Base-by-base conservation (phyloP, 2,797 vertebrate genomes). In the Falco cherrug region DNA sequence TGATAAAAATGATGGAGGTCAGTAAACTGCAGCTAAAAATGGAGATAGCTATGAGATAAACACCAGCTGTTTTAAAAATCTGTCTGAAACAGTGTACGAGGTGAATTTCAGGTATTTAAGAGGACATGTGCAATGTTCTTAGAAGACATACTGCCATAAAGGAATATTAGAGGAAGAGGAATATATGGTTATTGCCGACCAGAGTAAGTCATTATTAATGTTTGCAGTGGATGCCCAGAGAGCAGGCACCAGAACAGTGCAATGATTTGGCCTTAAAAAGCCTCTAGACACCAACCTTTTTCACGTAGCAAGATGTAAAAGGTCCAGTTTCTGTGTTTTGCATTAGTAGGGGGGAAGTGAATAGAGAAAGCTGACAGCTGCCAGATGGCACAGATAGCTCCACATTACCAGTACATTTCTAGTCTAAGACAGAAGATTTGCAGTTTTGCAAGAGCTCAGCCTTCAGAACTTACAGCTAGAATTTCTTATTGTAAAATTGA, bases 331-430 rank as follows among this genome's bases (percentile, higher is more conserved):
- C 87, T 93, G 92, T 94, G 89, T 97, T 97, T 97, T 95, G 92
- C 96, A 95, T 97, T 97, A 97, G 95, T 17, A 92, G 60, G 93
- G 81, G 89, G 64, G 92, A 92, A 92, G 67, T 73, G 95, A 95
- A 95, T 29, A 96, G 86, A 94, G 90, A 97, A 97, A 96, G 84
- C 73, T 97, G 95, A 97, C 93, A 96, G 96, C 86, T 97, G 90
- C 97, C 97, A 97, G 97, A 97, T 97, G 97, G 97, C 96, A 97
- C 88, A 93, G 93, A 97, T 83, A 91, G 57, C 87, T 97, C 54
- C 85, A 94, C 91, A 93, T 96, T 96, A 94, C 95, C 95, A 91
- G 87, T 64, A 91, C 81, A 84, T 96, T 96, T 94, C 93, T 92
- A 70, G 76, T 48, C 56, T 97, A 93, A 94, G 95, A 70, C 91